Evolutionary conservation across 2,113 vertebrate genomes (phyloP), one percentile per base, ranked within the genome.

Genomic region (Saccopteryx leptura): DNA sequence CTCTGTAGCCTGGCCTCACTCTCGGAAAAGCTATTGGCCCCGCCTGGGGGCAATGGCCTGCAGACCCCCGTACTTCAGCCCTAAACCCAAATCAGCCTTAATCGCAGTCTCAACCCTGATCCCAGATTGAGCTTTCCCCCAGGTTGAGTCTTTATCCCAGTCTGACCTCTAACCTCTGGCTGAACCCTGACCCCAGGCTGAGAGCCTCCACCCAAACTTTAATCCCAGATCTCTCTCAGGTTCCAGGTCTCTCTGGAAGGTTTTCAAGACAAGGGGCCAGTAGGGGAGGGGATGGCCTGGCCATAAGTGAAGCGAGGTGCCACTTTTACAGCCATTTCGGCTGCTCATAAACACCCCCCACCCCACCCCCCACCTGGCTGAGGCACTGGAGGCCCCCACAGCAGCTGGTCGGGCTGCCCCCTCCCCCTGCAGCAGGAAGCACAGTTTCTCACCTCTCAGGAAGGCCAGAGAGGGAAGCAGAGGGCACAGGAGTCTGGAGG

Each of bases 301-400:
- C 95, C 80, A 7, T 86, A 66, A 91, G 96, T 52, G 88, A 95
- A 87, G 93, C 0, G 61, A 98, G 96, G 97, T 97, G 97, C 91
- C 97, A 98, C 90, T 97, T 98, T 97, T 97, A 98, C 91, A 93
- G 94, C 92, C 94, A 48, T 97, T 96, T 97, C 52, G 90, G 95
- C 97, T 91, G 97, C 97, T 97, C 96, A 97, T 97, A 97, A 97
- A 94, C 97, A 97, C 96, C 88, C 95, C 92, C 75, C 80, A 68
- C 54, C 56, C 50, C 92, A 39, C 93, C 92, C 75, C 84, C 69
- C 76, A 65, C 56, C 85, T 21, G 7, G 84, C 88, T 72, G 95
- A 92, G 88, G 88, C 81, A 54, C 82, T 66, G 63, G 84, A 88
- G 85, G 72, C 92, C 87, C 78, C 60, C 58, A 31, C 2, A 23